Base-by-base conservation (phyloP, 2,797 vertebrate genomes). In the Enteromius trimaculatus region DNA sequence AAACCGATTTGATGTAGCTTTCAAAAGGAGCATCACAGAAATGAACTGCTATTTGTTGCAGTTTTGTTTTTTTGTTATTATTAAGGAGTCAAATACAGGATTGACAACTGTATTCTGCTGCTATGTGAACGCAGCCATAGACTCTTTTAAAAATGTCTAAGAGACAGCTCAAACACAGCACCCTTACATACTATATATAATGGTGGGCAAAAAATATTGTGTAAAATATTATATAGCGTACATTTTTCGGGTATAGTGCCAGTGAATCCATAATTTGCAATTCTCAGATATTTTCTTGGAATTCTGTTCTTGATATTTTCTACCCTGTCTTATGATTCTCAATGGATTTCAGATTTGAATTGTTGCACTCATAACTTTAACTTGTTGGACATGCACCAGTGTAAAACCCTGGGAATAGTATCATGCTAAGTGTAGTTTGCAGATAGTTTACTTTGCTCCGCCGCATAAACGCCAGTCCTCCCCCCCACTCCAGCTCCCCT, bases 391-490 rank as follows among this genome's bases (percentile, higher is more conserved):
- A 53, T 49, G 13, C 44, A 65, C 26, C 37, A 64, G 39, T 69
- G 55, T 37, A 47, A 55, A 29, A n/a, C 49, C 58, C 53, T 64
- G 68, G 31, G 31, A 80, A 79, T 55, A 70, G 31, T 74, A 64
- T 65, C 58, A 65, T 2, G 2, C 68, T 78, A 79, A 84, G 62
- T 83, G 72, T 49, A 84, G 71, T 89, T 91, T 87, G 82, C 42
- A 62, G 68, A 88, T 34, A 68, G 65, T 86, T 88, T 88, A 81
- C 51, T 84, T 81, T 83, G 79, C 87, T 87, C 77, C 70, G 86
- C 88, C 85, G 76, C 86, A 88, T 86, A 82, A 89, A 92, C 89
- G 86, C 87, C 82, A 85, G 58, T 88, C 85, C 88, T 81, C 82
- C 80, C 77, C 51, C 6, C 19, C 16, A 8, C 51, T 53, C 16